Percentiles rank a stretch among this genome's conserved stretches.
phyloP scores from a whole-genome alignment of 2,888 invertebrate species.

The Seira ritae region DNA sequence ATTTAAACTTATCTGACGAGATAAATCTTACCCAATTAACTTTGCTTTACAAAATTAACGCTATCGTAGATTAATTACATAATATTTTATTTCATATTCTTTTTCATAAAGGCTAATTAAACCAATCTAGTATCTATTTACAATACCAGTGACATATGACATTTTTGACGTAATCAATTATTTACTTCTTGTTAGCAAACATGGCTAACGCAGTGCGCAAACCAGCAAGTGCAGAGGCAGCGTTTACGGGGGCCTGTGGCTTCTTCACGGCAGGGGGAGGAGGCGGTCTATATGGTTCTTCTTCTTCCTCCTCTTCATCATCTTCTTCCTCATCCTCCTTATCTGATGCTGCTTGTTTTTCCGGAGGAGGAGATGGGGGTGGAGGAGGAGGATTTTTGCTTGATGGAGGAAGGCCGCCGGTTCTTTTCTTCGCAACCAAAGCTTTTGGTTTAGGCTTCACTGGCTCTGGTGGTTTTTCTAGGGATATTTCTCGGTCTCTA shows the following conservation, averaged over 20 bases:
- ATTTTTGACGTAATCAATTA: too few species aligned
- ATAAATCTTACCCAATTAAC: too few species aligned
- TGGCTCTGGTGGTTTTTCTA: background rate
- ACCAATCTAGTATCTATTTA: too few species aligned
- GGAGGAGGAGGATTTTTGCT: background rate
- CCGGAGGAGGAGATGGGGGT: constrained; percentile 1
- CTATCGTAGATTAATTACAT: too few species aligned
- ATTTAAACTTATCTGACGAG: too few species aligned
- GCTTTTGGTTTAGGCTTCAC: background rate
- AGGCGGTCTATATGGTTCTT: too few species aligned
- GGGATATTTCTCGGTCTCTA: background rate
- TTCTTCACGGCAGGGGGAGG: constrained; percentile 35
- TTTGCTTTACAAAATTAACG: too few species aligned
- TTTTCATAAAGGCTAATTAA: too few species aligned
- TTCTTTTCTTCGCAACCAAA: background rate
- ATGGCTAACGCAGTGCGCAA: constrained; percentile 54
- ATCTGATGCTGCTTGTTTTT: background rate
- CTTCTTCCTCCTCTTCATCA: constrained; percentile 14
- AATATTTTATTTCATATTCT: too few species aligned
- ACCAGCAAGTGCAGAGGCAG: constrained; percentile 50
- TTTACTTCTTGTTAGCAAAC: constrained; percentile 25
- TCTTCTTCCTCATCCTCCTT: constrained; percentile 5
- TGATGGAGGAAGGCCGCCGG: background rate
- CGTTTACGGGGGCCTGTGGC: constrained; percentile 60
- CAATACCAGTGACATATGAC: too few species aligned